Base-by-base conservation (phyloP, 2,888 invertebrate species). In the Philonicus albiceps region DNA sequence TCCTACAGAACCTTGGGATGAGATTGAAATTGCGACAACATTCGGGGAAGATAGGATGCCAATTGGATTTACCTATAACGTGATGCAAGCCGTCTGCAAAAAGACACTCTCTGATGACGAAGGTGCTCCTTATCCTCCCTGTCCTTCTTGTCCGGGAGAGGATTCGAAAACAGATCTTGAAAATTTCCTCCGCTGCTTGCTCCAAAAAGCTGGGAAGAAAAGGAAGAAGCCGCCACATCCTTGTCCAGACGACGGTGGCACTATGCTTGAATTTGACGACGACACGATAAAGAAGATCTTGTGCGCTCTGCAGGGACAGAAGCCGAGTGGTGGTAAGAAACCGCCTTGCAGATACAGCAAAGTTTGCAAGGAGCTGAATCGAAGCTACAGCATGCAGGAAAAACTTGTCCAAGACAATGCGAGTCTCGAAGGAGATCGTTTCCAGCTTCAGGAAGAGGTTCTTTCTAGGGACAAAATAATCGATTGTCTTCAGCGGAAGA, bases 331-430 rank as follows among this genome's bases (percentile, higher is more conserved):
- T 53, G 19, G 27, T 31, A 55, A 37, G 3, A 49, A 76, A 8
- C 30, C 81, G 1, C n/a, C 8, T 6, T 22, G 40, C 37, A 73
- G 31, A 22, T 3, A 93, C 89, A 92, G 94, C 11, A 93, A 94
- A 89, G 94, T 64, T 8, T 72, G 40, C 19, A 87, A 87, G 19
- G 87, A 94, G 89, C 92, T 95, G 87, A 94, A 93, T 87, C 95
- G 95, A 90, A 94, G 95, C 89, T 94, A 95, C 90, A 93, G 93
- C 88, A 94, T 95, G 94, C 95, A 95, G 89, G 95, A 95, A 90
- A 94, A 94, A 90, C 91, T 95, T 84, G 95, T 94, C 0, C 93
- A 94, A 6, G 95, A 95, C 91, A 95, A 95, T 91, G 95, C 94
- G 16, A 93, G 94, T 89, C 92, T 95, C 89, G 95, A 95, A 92